Evolutionary conservation across 2,113 vertebrate genomes (phyloP).

Genomic region (Protobothrops mucrosquamatus): DNA sequence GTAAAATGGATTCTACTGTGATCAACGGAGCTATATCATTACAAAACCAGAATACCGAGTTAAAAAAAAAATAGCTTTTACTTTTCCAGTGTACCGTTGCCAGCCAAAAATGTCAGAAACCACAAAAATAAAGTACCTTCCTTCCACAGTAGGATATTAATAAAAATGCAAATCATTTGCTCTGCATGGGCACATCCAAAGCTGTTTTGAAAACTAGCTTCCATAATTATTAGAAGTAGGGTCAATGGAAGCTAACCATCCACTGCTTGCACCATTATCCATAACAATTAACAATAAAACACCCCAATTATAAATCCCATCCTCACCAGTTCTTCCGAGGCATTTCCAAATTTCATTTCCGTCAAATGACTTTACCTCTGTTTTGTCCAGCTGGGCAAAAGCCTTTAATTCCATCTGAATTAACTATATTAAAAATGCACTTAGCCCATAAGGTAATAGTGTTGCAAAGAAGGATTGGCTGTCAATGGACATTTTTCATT

Average conservation of each 20-base stretch:
- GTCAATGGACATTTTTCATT: constrained; percentile 43
- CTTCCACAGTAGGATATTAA: neutral
- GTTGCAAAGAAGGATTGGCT: constrained; percentile 34
- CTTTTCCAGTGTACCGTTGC: neutral
- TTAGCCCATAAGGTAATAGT: constrained; percentile 50
- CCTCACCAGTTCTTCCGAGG: neutral
- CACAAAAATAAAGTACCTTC: neutral
- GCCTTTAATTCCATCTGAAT: neutral
- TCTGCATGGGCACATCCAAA: neutral
- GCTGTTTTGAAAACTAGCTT: neutral
- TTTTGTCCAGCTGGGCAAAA: neutral
- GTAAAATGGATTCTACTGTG: neutral
- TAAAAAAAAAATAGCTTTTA: neutral
- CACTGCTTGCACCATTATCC: neutral
- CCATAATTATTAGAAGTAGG: neutral
- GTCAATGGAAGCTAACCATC: neutral
- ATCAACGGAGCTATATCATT: neutral
- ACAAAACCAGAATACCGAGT: neutral
- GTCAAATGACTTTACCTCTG: neutral
- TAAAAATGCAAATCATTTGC: neutral
- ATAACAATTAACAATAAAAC: neutral
- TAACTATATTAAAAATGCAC: constrained; percentile 35
- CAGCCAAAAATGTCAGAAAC: neutral
- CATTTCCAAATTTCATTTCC: neutral
- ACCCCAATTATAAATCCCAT: neutral